A percentile compares a stretch with the other conserved stretches of the same genome.
These are phyloP conservation scores for Callorhinus ursinus DNA, from an alignment of 2,113 vertebrate species.

Conservation along the genomic window DNA sequence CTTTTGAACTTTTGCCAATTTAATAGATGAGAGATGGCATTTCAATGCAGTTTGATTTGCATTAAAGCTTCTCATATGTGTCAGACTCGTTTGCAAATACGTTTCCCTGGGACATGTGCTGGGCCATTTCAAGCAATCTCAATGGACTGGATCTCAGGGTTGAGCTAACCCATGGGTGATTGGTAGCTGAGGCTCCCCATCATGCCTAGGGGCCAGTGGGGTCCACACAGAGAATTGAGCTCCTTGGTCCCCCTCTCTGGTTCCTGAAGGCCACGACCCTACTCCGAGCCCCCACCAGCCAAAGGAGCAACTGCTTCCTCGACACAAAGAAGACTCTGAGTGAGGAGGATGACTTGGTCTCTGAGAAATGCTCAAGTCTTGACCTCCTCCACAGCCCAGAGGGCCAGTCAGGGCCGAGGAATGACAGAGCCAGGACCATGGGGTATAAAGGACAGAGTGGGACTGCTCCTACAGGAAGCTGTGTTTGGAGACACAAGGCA, in stretches of 20 bases:
- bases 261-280: neutral
- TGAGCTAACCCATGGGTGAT: neutral
- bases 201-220: neutral
- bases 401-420: neutral
- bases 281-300: neutral
- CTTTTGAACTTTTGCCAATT: neutral
- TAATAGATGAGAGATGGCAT: neutral
- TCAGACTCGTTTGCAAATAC: neutral
- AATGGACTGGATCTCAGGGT: neutral
- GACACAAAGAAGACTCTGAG: slow-evolving; percentile 68
- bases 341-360: slow-evolving; percentile 50
- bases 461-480: neutral
- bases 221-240: neutral
- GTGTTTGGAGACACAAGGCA: neutral
- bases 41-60: neutral
- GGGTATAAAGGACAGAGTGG: neutral
- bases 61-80: neutral
- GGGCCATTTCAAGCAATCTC: neutral
- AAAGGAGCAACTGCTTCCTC: neutral
- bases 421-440: neutral
- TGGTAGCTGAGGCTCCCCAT: neutral
- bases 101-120: neutral
- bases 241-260: neutral
- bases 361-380: slow-evolving; percentile 60
- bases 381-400: slow-evolving; percentile 47